Conservation (phyloP, 1,140 invertebrate genomes). For the Aphelinus certus region DNA sequence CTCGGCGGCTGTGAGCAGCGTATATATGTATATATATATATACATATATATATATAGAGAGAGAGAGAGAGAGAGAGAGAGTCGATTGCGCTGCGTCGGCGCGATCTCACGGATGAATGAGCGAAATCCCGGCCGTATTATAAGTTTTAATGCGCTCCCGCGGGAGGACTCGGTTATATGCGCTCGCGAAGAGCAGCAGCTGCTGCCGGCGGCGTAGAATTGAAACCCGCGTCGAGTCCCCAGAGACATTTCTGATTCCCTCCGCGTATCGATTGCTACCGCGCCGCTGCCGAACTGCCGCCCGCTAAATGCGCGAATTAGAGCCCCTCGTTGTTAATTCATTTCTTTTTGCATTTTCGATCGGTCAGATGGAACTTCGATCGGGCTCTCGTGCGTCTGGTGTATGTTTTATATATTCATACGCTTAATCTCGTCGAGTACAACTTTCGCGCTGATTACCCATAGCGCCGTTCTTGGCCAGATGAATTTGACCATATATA, state of each 20-base stretch:
- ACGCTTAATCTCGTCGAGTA: too few species aligned
- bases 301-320: slow-evolving; percentile 8
- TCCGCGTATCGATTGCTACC: slow-evolving; percentile 12
- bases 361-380: too few species aligned
- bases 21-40: too few species aligned
- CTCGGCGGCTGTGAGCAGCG: too few species aligned
- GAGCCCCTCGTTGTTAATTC: background rate
- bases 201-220: background rate
- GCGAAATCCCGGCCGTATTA: slow-evolving; percentile 25
- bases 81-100: slow-evolving; percentile 9
- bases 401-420: too few species aligned
- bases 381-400: too few species aligned
- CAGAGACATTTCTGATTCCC: slow-evolving; percentile 24
- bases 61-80: background rate
- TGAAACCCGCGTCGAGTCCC: slow-evolving; percentile 21
- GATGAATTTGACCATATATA: too few species aligned
- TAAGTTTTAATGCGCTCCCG: slow-evolving; percentile 37
- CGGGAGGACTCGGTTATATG: slow-evolving; percentile 13
- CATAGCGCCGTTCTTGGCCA: too few species aligned
- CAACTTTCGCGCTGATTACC: background rate
- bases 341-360: slow-evolving; percentile 1
- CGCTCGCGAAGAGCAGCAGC: background rate
- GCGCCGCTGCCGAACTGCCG: background rate
- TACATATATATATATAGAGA: too few species aligned
- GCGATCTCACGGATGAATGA: slow-evolving; percentile 18